A percentile compares a stretch with the other conserved stretches of the same genome.
Evolutionary conservation across 2,113 vertebrate species (phyloP).

Genomic region (Bos indicus): DNA sequence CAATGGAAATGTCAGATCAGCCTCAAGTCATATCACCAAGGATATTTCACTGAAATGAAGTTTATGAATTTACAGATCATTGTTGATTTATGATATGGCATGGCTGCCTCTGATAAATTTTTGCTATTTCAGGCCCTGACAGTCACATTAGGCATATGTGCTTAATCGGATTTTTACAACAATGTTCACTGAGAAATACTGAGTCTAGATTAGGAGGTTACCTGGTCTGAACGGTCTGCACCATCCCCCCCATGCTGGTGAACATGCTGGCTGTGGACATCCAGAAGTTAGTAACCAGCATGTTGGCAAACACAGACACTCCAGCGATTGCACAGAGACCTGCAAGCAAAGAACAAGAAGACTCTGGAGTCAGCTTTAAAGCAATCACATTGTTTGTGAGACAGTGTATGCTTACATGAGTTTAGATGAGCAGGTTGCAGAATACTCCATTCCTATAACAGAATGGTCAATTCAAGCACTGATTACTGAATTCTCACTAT

Average conservation of each 20-base stretch:
- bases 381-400: not conserved
- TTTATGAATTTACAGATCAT: slow-evolving; percentile 58
- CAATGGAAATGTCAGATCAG: slow-evolving; percentile 60
- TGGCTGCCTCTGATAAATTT: slow-evolving; percentile 47
- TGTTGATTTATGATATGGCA: slow-evolving; percentile 40
- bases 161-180: slow-evolving; percentile 29
- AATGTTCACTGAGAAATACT: rapidly evolving
- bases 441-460: not conserved
- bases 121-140: slow-evolving; percentile 51
- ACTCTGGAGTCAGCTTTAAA: not conserved
- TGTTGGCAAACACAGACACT: slow-evolving; percentile 92
- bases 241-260: slow-evolving; percentile 75
- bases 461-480: not conserved
- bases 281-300: slow-evolving; percentile 92
- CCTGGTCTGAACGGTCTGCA: slow-evolving; percentile 83
- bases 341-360: slow-evolving; percentile 57
- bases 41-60: slow-evolving; percentile 58
- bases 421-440: not conserved
- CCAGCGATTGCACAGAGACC: slow-evolving; percentile 90
- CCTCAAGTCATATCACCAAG: slow-evolving; percentile 35
- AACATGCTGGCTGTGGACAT: slow-evolving; percentile 84
- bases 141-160: slow-evolving; percentile 32
- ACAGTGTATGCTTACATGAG: not conserved
- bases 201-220: slow-evolving; percentile 41
- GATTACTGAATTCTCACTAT: not conserved